Conservation (phyloP, 2,888 invertebrate genomes). For the Ornithoptera alexandrae region DNA sequence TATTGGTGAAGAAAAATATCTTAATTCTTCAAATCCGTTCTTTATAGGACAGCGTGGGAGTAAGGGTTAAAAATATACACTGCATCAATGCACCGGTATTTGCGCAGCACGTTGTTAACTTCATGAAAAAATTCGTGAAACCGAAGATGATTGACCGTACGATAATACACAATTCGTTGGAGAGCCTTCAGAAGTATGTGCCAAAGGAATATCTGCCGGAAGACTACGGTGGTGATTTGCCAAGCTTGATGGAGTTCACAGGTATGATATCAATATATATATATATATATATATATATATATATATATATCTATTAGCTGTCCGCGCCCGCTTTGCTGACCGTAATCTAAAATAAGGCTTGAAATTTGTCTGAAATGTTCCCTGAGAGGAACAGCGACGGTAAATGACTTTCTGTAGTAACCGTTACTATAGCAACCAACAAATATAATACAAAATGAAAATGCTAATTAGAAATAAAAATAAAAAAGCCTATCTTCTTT, state of each 20-base stretch:
- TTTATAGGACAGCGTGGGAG: conserved; percentile 72
- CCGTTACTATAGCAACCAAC: too few relatives aligned
- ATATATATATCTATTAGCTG: background rate
- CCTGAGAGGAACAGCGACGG: too few relatives aligned
- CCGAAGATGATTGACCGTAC: conserved; percentile 65
- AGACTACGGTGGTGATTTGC: conserved; percentile 61
- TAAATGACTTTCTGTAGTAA: too few relatives aligned
- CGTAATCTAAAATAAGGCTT: too few relatives aligned
- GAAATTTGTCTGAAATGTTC: too few relatives aligned
- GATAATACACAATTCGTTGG: conserved; percentile 49
- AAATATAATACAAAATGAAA: too few relatives aligned
- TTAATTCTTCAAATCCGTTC: conserved; percentile 2
- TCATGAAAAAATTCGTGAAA: conserved; percentile 62
- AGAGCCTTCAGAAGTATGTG: conserved; percentile 48
- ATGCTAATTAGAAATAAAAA: too few relatives aligned
- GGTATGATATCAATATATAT: conserved; percentile 41
- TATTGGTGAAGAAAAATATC: too few relatives aligned
- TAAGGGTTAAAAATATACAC: conserved; percentile 63
- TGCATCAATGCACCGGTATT: conserved; percentile 61
- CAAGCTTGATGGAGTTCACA: conserved; percentile 53
- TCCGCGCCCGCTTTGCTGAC: too few relatives aligned
- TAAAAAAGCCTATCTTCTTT: too few relatives aligned
- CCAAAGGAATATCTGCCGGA: conserved; percentile 57
- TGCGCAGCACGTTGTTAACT: conserved; percentile 50
- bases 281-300: background rate